Conservation (phyloP, 2,113 vertebrate species). For the Oceanites oceanicus region DNA sequence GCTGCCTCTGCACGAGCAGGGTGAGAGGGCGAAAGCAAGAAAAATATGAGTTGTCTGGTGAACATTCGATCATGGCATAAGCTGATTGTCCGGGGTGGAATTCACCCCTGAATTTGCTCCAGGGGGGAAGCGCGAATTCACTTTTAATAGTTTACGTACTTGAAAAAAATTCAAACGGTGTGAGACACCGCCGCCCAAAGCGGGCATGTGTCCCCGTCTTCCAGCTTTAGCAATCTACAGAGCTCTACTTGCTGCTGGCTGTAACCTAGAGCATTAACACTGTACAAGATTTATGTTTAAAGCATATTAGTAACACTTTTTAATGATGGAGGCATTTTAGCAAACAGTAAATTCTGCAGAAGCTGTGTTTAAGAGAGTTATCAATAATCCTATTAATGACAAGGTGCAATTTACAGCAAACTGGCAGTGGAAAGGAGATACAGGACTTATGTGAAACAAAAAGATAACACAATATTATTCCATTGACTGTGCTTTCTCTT, state of each 20-base stretch:
- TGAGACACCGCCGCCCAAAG: background rate
- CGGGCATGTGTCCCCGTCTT: background rate
- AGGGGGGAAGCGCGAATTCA: background rate
- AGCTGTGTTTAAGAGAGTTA: constrained; percentile 37
- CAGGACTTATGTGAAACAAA: constrained; percentile 56
- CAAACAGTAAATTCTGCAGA: constrained; percentile 29
- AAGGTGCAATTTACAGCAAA: constrained; percentile 57
- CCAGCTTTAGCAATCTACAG: background rate
- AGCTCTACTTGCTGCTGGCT: background rate
- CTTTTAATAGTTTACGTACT: background rate
- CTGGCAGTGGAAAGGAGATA: constrained; percentile 40
- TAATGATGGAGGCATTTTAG: background rate
- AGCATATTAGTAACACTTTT: constrained; percentile 20
- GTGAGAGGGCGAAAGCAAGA: background rate
- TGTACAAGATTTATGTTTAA: constrained; percentile 12
- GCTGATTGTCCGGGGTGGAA: background rate
- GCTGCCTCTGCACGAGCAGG: background rate
- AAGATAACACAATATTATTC: constrained; percentile 44
- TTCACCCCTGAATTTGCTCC: background rate
- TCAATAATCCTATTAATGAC: constrained; percentile 58
- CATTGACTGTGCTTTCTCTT: constrained; percentile 38
- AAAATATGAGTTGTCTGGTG: background rate
- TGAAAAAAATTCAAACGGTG: background rate
- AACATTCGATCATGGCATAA: rapidly evolving
- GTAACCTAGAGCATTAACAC: background rate